Conservation (phyloP, 2,888 invertebrate species). For the Galeopsomyia nigrocyanea region DNA sequence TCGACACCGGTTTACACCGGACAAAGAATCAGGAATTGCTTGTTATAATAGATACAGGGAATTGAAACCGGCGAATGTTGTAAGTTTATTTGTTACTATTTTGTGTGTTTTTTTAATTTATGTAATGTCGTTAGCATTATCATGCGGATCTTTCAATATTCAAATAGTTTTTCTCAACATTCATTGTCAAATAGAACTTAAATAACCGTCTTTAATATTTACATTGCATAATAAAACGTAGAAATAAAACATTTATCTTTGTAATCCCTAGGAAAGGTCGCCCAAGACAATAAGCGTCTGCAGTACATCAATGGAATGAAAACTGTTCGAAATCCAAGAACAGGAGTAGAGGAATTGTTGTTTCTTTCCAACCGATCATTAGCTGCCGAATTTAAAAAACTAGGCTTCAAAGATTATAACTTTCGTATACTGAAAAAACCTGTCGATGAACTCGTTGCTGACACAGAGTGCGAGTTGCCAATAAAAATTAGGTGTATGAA, state of each 20-base stretch:
- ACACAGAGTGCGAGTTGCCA: slow-evolving; percentile 38
- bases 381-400: slow-evolving; percentile 11
- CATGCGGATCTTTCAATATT: too few relatives aligned
- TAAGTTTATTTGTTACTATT: slow-evolving; percentile 22
- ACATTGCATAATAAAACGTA: too few relatives aligned
- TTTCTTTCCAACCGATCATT: slow-evolving; percentile 35
- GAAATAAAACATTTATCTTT: not conserved
- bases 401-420: slow-evolving; percentile 33
- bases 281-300: slow-evolving; percentile 29
- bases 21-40: slow-evolving; percentile 60
- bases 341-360: slow-evolving; percentile 27
- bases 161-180: too few relatives aligned
- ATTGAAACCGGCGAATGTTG: slow-evolving; percentile 47
- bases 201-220: too few relatives aligned
- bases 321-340: slow-evolving; percentile 3
- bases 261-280: slow-evolving; percentile 27
- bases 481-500: not conserved
- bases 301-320: slow-evolving; percentile 42
- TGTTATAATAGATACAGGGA: slow-evolving; percentile 63
- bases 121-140: too few relatives aligned
- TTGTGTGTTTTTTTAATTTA: too few relatives aligned
- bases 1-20: slow-evolving; percentile 79
- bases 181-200: too few relatives aligned
- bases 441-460: slow-evolving; percentile 26
- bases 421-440: slow-evolving; percentile 35